Evolutionary conservation across 2,888 invertebrate genomes (phyloP), one percentile per base, ranked within the genome.

Genomic region (Phasia obesa): DNA sequence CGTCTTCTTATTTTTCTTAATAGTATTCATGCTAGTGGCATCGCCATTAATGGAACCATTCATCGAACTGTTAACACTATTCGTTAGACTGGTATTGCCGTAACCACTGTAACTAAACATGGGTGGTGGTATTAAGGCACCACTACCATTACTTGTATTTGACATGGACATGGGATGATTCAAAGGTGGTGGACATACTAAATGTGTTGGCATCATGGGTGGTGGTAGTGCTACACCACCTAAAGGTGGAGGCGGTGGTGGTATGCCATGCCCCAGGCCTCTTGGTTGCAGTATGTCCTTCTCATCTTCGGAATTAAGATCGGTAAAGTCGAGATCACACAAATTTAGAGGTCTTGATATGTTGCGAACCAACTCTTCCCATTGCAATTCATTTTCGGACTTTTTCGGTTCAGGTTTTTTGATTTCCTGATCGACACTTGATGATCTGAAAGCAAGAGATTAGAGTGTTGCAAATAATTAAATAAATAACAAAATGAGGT

Each of bases 311-410:
- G 94, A 94, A 65, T 94, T 94, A 70, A 99, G 93, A 91, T 99
- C 99, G 13, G 97, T 97, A 91, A 99, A 99, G 92, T 99, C 99
- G 88, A 99, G 93, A 92, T 99, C 99, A 90, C 98, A 98, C 60
- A 98, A 93, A 85, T 96, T 94, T 89, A 97, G 92, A 84, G 96
- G 95, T 84, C 97, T 92, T 81, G 94, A 93, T 86, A 96, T 92
- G 84, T 94, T 95, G 47, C 95, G 94, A 65, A 96, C 95, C 83
- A 99, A 91, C 88, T 97, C 97, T 88, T 99, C 98, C 99, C 99
- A 99, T 88, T 98, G 97, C 2, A 98, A 91, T 88, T 99, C 98
- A 88, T 97, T 97, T 91, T 98, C 98, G 0, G 97, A 96, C 89
- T 97, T 96, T 91, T 97, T 97, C 38, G 94, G 93, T 89, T 96